These are phyloP conservation scores for Blastomussa wellsi DNA, from an alignment of 92 coral and sea anemone genomes.

Conservation along the genomic window DNA sequence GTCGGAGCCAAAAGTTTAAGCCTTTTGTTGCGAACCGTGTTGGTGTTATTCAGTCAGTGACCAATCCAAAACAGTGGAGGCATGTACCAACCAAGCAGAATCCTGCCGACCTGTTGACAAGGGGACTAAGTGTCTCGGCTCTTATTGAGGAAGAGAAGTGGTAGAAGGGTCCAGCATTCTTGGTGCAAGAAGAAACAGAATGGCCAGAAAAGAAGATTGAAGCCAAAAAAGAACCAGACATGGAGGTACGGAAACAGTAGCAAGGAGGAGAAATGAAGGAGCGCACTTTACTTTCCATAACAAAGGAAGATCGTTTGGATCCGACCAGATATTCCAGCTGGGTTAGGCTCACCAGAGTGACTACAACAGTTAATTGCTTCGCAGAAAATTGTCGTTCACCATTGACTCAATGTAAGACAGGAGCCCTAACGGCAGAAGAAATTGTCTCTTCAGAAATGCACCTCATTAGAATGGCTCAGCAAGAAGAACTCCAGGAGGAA, in stretches of 20 bases:
- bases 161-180: conserved; percentile 44
- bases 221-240: conserved; percentile 22
- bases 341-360: conserved; percentile 10
- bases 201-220: no score
- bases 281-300: not conserved
- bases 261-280: not conserved
- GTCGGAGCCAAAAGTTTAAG: conserved; percentile 40
- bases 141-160: conserved; percentile 20
- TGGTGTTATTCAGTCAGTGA: conserved; percentile 50
- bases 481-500: conserved; percentile 36
- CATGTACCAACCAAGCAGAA: no score
- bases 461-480: conserved; percentile 26
- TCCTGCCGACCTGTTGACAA: no score
- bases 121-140: conserved; percentile 12
- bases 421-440: conserved; percentile 26
- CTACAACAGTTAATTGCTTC: conserved; percentile 10
- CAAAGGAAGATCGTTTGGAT: not conserved
- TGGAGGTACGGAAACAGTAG: conserved; percentile 28
- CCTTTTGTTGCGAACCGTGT: conserved; percentile 56
- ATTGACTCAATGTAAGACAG: not conserved
- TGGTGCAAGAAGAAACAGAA: not conserved
- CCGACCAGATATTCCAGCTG: no score
- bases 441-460: conserved; percentile 32
- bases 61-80: conserved; percentile 67
- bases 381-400: conserved; percentile 4